Conservation (phyloP, 2,797 vertebrate species). For the Neopelma chrysocephalum region DNA sequence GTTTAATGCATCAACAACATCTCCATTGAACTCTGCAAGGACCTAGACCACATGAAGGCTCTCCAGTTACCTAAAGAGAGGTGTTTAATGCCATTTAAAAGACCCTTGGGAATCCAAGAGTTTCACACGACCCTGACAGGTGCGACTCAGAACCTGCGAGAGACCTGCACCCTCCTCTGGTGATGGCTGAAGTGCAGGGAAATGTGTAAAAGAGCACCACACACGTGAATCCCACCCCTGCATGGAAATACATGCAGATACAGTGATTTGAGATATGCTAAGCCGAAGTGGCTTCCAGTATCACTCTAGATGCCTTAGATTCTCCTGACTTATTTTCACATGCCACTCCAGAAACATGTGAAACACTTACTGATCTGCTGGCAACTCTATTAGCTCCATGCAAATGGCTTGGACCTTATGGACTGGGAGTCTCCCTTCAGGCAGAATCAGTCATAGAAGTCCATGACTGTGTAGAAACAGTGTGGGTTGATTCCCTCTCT, state of each 20-base stretch:
- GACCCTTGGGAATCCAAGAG: background rate
- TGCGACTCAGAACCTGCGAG: background rate
- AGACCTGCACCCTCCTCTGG: background rate
- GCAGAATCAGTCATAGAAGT: background rate
- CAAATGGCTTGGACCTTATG: background rate
- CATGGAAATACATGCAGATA: background rate
- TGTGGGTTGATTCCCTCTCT: background rate
- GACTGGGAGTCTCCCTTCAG: background rate
- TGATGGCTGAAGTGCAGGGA: background rate
- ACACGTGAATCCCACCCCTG: background rate
- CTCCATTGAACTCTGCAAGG: background rate
- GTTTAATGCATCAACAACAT: background rate
- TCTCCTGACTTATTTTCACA: background rate
- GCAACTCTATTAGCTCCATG: background rate
- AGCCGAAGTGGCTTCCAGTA: background rate
- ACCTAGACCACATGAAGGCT: background rate
- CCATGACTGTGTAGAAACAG: fast-evolving
- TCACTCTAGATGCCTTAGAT: background rate
- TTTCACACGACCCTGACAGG: background rate
- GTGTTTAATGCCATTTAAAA: background rate
- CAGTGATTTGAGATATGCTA: background rate
- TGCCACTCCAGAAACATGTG: background rate
- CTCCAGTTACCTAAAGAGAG: background rate
- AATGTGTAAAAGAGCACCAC: background rate
- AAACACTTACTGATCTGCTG: background rate